Base-by-base conservation (phyloP, 2,113 vertebrate species). In the Prinia subflava region DNA sequence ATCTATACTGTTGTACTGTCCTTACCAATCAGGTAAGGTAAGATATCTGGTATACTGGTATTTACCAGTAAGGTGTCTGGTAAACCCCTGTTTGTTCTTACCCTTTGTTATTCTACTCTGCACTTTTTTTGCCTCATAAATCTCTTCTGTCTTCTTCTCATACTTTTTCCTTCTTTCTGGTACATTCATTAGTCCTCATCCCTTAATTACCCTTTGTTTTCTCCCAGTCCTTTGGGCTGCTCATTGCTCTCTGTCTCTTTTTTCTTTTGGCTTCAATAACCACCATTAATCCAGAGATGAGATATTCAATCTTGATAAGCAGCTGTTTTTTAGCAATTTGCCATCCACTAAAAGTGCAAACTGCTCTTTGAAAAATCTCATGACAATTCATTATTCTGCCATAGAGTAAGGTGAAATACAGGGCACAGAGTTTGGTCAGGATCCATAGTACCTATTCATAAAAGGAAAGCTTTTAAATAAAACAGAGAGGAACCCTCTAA, bases 261-360 rank as follows among this genome's bases (percentile, higher is more conserved):
- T 92, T 97, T 84, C 55, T 92, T 94, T 88, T 89, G 79, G 55
- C 62, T 94, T 22, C 76, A 90, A 75, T 74, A 89, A 56, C 70
- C 24, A 89, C 49, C 76, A 92, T 97, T 86, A 90, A 92, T 94
- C 94, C 80, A 84, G n/a, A 92, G 62, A 94, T 79, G 83, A 73
- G 87, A 82, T 89, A 81, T 75, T 94, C 83, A 69, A 14, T 97
- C 90, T 94, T 95, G 94, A 90, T 95, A 95, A 95, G 84, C 77
- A 89, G 76, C 75, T 93, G 87, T 3, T 90, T 96, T 95, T 96
- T 82, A 95, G 33, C 85, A 94, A 80, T 95, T 90, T 92, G 69
- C 87, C 59, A 90, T 86, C 85, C 70, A 56, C 62, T 83, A 89
- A 41, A 89, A 95, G 60, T 73, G 62, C 68, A 94, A 97, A 94